A percentile compares a stretch with the other conserved stretches of the same genome.
Evolutionary conservation across 2,113 vertebrate genomes (phyloP).

Genomic region (Xiphorhynchus elegans): DNA sequence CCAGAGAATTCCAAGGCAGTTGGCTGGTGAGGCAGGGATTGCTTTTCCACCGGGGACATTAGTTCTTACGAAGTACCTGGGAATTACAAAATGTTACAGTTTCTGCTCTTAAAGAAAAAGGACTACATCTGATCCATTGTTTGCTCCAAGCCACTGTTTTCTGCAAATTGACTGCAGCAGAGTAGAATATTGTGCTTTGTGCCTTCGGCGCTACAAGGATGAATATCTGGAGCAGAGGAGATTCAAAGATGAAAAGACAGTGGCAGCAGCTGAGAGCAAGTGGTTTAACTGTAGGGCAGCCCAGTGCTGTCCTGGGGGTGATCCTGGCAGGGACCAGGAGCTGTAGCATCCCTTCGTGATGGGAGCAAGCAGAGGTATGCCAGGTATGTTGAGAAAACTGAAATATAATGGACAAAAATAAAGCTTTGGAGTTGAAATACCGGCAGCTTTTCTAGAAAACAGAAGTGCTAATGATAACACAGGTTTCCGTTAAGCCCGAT

Average conservation of each 20-base stretch:
- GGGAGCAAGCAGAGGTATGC: neutral
- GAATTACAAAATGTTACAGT: neutral
- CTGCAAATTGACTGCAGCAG: neutral
- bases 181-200: neutral
- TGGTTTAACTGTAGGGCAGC: slow-evolving; percentile 22
- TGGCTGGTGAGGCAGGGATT: neutral
- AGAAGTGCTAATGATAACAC: slow-evolving; percentile 28
- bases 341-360: neutral
- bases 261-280: neutral
- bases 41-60: neutral
- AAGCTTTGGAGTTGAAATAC: neutral
- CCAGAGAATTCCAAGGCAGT: neutral
- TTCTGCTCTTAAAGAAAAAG: neutral
- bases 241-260: neutral
- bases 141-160: neutral
- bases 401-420: neutral
- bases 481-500: neutral
- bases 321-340: neutral
- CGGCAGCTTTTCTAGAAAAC: slow-evolving; percentile 23
- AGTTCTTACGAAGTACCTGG: neutral
- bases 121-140: fast-evolving
- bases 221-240: neutral
- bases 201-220: neutral
- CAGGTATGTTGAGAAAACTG: neutral
- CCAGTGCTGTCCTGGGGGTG: neutral